Percentiles rank a stretch among this genome's conserved stretches.
Evolutionary conservation across 2,113 vertebrate genomes (phyloP).

Genomic region (Muntiacus muntjak): DNA sequence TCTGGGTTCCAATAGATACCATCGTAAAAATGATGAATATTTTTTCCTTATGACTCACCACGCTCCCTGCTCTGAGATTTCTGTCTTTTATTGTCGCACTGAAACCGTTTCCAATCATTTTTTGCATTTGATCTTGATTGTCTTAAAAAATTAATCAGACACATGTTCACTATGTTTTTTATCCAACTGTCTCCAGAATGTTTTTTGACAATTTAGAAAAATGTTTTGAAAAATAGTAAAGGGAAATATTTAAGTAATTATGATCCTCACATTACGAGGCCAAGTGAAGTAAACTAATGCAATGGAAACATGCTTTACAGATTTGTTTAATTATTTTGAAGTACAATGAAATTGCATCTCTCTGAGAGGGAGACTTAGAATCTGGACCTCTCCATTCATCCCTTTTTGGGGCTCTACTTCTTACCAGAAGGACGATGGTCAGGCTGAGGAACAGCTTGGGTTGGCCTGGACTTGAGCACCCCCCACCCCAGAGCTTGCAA

Average conservation of each 20-base stretch:
- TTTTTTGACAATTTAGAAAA: conserved; percentile 81
- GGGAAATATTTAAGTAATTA: conserved; percentile 83
- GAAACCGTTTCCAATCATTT: conserved; percentile 53
- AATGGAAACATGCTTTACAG: conserved; percentile 76
- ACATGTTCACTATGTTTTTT: conserved; percentile 77
- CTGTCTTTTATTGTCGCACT: conserved; percentile 26
- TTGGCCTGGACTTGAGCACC: background rate
- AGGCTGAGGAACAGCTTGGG: background rate
- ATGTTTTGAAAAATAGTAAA: conserved; percentile 81
- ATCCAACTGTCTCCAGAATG: conserved; percentile 80
- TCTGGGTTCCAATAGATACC: background rate
- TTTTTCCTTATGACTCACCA: conserved; percentile 5
- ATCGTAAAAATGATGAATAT: conserved; percentile 43
- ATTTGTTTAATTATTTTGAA: conserved; percentile 81
- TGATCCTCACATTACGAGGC: conserved; percentile 68
- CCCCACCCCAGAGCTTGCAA: background rate
- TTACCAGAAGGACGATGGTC: background rate
- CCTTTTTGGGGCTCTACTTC: conserved; percentile 30
- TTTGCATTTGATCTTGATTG: conserved; percentile 77
- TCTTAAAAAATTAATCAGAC: conserved; percentile 86
- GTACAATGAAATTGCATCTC: conserved; percentile 70
- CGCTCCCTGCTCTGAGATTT: conserved; percentile 26
- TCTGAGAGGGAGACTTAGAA: conserved; percentile 54
- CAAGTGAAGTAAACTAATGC: conserved; percentile 78
- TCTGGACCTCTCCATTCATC: conserved; percentile 48